These are phyloP conservation scores for Acleris literana DNA, from an alignment of 2,888 invertebrate genomes.

Conservation along the genomic window DNA sequence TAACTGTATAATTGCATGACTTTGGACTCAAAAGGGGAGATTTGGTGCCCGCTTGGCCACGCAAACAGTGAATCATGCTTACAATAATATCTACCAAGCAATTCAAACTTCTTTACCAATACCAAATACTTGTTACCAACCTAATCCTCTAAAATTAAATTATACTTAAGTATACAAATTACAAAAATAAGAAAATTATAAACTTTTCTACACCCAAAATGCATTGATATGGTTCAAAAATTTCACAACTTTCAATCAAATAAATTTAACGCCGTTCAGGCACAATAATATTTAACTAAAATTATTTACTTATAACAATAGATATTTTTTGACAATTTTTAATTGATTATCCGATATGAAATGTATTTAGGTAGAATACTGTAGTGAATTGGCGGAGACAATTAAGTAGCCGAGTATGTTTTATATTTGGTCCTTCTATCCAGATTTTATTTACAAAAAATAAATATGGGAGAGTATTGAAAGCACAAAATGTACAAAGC, in stretches of 20 bases:
- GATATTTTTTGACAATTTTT: constrained; percentile 30
- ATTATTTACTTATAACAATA: constrained; percentile 43
- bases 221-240: constrained; percentile 71
- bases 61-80: constrained; percentile 64
- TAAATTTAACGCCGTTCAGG: constrained; percentile 60
- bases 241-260: constrained; percentile 69
- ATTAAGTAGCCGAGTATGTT: constrained; percentile 36
- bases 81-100: constrained; percentile 56
- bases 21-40: background rate
- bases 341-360: constrained; percentile 42
- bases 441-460: constrained; percentile 34
- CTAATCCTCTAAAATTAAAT: constrained; percentile 29
- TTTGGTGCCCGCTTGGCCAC: constrained; percentile 68
- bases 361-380: constrained; percentile 41
- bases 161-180: constrained; percentile 44
- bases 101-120: constrained; percentile 43
- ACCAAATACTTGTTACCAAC: constrained; percentile 1
- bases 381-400: constrained; percentile 20
- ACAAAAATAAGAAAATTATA: constrained; percentile 59
- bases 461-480: constrained; percentile 15
- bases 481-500: constrained; percentile 3
- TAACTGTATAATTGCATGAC: too few relatives aligned
- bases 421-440: constrained; percentile 42
- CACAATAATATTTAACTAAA: constrained; percentile 44
- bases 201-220: constrained; percentile 53